Base-by-base conservation (phyloP, 2,888 invertebrate species). In the Fabriciana adippe region DNA sequence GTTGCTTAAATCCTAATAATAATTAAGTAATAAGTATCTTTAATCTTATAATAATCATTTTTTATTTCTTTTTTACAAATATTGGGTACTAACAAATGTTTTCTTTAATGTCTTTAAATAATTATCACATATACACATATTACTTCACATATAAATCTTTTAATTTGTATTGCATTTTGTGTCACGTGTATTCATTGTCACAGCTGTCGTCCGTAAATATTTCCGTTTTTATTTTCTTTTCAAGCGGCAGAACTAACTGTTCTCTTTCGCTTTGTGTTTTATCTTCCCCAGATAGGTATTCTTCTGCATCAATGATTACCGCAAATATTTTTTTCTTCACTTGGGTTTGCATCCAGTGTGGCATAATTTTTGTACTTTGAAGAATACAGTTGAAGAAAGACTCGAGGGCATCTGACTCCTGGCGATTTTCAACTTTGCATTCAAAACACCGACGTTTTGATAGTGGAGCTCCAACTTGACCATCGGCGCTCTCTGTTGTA, bases 261-360 rank as follows among this genome's bases (percentile, higher is more conserved):
- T 74, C 76, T 31, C 53, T 66, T 48, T 41, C 59, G 45, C n/a
- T 64, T 60, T 15, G 14, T 2, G 70, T 67, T 55, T 76, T 77
- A 8, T 73, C 76, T 71, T 80, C 82, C 11, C 79, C 74, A 2
- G 88, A 84, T 11, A 90, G 74, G 54, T 77, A 78, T 76, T 92
- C 90, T 69, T 92, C 91, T 0, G 91, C 88, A 31, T 90, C 88
- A 66, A 91, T 91, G 18, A 92, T 86, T 4, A 90, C 85, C 0
- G 86, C 87, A 69, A 92, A 92, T 76, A 91, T 89, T 76, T 87
- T 92, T 74, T 90, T 92, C 73, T 92, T 92, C 0, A 92, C 89
- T 79, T 89, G 90, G 2, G 90, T 92, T 78, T 91, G 91, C 88
- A 92, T 89, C 89, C 88, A 90, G 13, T 73, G 78, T 0, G 91